phyloP scores from a whole-genome alignment of 2,113 vertebrate species.

The Brachyhypopomus occidentalis region DNA sequence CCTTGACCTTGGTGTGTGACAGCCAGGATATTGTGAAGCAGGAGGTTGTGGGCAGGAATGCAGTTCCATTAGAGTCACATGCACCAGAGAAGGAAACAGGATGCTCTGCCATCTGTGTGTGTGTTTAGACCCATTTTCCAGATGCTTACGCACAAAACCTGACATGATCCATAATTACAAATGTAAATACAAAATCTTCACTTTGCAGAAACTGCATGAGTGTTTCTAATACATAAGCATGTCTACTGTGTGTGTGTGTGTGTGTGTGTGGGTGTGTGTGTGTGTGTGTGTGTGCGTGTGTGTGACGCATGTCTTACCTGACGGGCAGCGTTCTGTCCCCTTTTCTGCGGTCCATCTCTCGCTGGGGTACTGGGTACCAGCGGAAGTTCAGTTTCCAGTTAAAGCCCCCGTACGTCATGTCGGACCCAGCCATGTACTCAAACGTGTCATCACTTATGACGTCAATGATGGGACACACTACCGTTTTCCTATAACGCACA shows the following conservation, averaged over 20 bases:
- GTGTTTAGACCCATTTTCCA: slow-evolving; percentile 10
- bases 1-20: neutral
- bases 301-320: slow-evolving; percentile 74
- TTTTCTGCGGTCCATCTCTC: slow-evolving; percentile 98
- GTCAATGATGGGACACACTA: slow-evolving; percentile 97
- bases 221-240: neutral
- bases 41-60: neutral
- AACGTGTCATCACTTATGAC: slow-evolving; percentile 99
- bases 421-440: slow-evolving; percentile 99
- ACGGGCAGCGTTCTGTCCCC: slow-evolving; percentile 96
- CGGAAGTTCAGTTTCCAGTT: slow-evolving; percentile 99
- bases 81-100: slow-evolving; percentile 1
- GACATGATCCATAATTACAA: too few species aligned
- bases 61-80: neutral
- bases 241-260: neutral
- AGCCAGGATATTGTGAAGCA: neutral
- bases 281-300: slow-evolving; percentile 14
- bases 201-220: neutral
- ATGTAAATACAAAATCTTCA: too few species aligned
- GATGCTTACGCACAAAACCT: neutral
- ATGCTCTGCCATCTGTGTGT: slow-evolving; percentile 7
- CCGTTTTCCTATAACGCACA: slow-evolving; percentile 80
- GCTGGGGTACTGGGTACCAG: slow-evolving; percentile 98
- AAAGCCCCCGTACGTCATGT: slow-evolving; percentile 98
- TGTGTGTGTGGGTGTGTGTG: neutral